Evolutionary conservation across 2,797 vertebrate genomes (phyloP).

Genomic region (Podargus strigoides): DNA sequence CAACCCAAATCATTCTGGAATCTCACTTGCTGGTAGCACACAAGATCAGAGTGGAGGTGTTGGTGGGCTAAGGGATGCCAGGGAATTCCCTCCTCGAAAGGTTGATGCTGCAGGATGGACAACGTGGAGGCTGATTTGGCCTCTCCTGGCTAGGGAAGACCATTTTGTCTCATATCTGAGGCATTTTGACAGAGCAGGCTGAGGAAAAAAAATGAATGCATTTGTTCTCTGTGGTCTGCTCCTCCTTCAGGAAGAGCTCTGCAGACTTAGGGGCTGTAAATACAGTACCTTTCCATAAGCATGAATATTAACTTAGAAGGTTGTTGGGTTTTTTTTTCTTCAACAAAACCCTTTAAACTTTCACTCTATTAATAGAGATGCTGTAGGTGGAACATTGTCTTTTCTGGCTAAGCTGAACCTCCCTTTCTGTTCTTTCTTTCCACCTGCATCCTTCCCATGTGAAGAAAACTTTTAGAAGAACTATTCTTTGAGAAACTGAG

Average conservation of each 20-base stretch:
- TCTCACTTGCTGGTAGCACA: background rate
- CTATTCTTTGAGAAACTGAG: background rate
- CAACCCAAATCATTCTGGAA: background rate
- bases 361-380: background rate
- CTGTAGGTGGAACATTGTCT: background rate
- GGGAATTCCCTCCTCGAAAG: background rate
- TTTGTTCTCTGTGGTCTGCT: background rate
- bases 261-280: background rate
- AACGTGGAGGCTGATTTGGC: rapidly evolving
- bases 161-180: background rate
- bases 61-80: too few relatives aligned
- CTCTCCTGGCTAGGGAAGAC: background rate
- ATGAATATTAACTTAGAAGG: background rate
- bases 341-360: background rate
- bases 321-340: background rate
- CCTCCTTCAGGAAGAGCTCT: background rate
- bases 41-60: rapidly evolving
- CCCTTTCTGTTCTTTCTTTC: background rate
- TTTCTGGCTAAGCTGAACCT: background rate
- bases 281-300: background rate
- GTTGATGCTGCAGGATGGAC: background rate
- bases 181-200: background rate
- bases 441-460: background rate
- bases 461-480: background rate
- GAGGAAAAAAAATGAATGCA: rapidly evolving